Evolutionary conservation across 2,797 vertebrate species (phyloP).

Genomic region (Leptatherina wallacei): DNA sequence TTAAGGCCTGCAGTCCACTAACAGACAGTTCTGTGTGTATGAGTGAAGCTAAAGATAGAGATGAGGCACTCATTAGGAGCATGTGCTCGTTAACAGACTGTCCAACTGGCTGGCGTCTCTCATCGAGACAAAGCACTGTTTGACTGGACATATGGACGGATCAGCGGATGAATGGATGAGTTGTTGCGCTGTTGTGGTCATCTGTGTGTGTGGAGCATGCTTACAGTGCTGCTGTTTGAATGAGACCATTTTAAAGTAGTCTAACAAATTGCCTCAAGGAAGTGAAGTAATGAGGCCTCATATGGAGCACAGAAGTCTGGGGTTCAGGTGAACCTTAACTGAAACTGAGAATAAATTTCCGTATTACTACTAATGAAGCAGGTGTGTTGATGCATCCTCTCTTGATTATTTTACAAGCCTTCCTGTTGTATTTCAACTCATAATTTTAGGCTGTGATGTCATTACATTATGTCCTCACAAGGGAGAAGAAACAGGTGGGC

Average conservation of each 20-base stretch:
- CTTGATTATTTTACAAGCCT: neutral
- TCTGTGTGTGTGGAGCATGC: slow-evolving; percentile 14
- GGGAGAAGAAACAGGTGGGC: slow-evolving; percentile 32
- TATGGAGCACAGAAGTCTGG: neutral
- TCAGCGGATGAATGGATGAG: slow-evolving; percentile 40
- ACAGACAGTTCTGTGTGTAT: slow-evolving; percentile 32
- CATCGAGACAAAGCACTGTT: slow-evolving; percentile 61
- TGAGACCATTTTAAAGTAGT: slow-evolving; percentile 11
- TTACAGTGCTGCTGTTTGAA: slow-evolving; percentile 16
- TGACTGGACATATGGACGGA: slow-evolving; percentile 52
- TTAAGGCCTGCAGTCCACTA: slow-evolving; percentile 30
- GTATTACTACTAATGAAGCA: slow-evolving; percentile 7
- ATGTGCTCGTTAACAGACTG: slow-evolving; percentile 47
- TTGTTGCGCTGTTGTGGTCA: slow-evolving; percentile 28
- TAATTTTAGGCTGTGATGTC: slow-evolving; percentile 11
- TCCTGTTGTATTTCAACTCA: neutral
- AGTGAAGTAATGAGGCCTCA: neutral
- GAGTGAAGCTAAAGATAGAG: slow-evolving; percentile 38
- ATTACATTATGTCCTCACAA: slow-evolving; percentile 24
- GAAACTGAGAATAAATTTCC: neutral
- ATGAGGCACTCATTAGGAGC: slow-evolving; percentile 67
- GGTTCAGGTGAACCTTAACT: neutral
- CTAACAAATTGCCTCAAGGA: slow-evolving; percentile 6
- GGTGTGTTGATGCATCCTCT: fast-evolving
- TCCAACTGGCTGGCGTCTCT: slow-evolving; percentile 45